phyloP scores from a whole-genome alignment of 2,888 invertebrate species.

The Synanthedon vespiformis region DNA sequence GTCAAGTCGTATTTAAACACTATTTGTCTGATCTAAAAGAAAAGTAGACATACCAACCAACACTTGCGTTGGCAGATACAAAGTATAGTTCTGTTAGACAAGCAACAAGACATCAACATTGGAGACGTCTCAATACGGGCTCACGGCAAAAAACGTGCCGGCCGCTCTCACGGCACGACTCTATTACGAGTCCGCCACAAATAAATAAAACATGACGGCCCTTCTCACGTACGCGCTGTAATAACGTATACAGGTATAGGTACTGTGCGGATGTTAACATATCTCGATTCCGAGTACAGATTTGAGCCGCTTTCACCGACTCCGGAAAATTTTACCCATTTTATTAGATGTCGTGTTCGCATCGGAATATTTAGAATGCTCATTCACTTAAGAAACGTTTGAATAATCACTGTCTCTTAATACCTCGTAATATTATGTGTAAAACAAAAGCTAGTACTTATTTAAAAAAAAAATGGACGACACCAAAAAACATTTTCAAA shows the following conservation, averaged over 20 bases:
- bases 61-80: constrained; percentile 36
- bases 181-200: constrained; percentile 63
- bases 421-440: too few relatives aligned
- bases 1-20: not conserved
- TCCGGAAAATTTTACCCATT: not conserved
- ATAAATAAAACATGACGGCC: constrained; percentile 71
- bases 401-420: too few relatives aligned
- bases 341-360: too few relatives aligned
- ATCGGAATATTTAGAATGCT: too few relatives aligned
- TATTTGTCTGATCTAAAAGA: not conserved
- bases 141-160: constrained; percentile 62
- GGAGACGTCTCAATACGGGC: constrained; percentile 63
- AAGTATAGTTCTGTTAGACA: constrained; percentile 47
- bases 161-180: constrained; percentile 67
- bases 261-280: constrained; percentile 55
- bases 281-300: constrained; percentile 55
- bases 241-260: constrained; percentile 21
- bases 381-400: too few relatives aligned
- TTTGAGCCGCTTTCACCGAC: constrained; percentile 48
- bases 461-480: too few relatives aligned
- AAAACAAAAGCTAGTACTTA: too few relatives aligned
- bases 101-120: constrained; percentile 66
- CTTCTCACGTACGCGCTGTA: constrained; percentile 53
- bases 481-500: too few relatives aligned
- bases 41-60: constrained; percentile 6